Percentiles rank a stretch among this genome's conserved stretches.
Conservation (phyloP, 2,113 vertebrate genomes). For the Coregonus clupeaformis region DNA sequence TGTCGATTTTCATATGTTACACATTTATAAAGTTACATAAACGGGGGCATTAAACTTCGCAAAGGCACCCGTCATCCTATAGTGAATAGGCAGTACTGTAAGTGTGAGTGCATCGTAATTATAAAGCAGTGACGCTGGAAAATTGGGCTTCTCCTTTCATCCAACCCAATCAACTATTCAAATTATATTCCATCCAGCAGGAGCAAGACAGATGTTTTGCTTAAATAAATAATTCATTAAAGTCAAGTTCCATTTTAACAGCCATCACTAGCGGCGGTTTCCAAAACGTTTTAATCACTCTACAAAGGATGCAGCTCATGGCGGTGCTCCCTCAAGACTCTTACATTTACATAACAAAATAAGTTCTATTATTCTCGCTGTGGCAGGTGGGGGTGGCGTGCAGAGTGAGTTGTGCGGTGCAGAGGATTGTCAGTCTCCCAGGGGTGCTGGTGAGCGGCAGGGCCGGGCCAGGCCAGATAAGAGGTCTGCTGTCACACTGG, state of each 20-base stretch:
- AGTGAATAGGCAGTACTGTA: neutral
- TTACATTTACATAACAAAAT: slow-evolving; percentile 53
- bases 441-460: slow-evolving; percentile 38
- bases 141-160: neutral
- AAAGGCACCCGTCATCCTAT: neutral
- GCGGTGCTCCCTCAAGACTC: slow-evolving; percentile 33
- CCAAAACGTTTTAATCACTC: slow-evolving; percentile 17
- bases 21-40: neutral
- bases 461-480: slow-evolving; percentile 40
- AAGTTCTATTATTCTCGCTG: slow-evolving; percentile 51
- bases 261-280: slow-evolving; percentile 24
- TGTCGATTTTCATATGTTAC: too few relatives aligned
- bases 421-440: slow-evolving; percentile 45
- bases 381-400: slow-evolving; percentile 27
- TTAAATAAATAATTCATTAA: slow-evolving; percentile 41
- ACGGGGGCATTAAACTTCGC: neutral
- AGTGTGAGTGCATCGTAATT: neutral
- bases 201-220: slow-evolving; percentile 21
- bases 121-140: slow-evolving; percentile 4
- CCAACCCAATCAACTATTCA: slow-evolving; percentile 12
- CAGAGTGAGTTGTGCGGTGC: slow-evolving; percentile 48
- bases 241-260: slow-evolving; percentile 36
- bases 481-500: slow-evolving; percentile 48
- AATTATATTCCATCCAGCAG: slow-evolving; percentile 11
- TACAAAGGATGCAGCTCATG: slow-evolving; percentile 29